These are phyloP conservation scores for Chunga burmeisteri DNA, from an alignment of 2,113 vertebrate species.

Conservation along the genomic window DNA sequence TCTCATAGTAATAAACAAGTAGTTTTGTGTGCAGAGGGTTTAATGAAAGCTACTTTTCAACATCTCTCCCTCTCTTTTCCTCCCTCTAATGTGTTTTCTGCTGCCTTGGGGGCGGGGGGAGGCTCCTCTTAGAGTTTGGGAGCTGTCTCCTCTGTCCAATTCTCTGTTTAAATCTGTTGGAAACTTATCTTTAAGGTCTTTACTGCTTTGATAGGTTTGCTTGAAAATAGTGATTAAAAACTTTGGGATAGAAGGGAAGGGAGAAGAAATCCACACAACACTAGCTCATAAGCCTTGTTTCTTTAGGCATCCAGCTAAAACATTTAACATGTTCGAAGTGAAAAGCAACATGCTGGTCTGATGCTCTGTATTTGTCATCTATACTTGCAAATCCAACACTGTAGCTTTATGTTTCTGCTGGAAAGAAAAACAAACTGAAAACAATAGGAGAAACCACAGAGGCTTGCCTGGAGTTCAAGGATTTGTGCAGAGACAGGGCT, in stretches of 20 bases:
- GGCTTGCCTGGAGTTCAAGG: not conserved
- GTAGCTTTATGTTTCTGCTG: not conserved
- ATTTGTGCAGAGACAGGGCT: not conserved
- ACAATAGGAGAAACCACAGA: constrained; percentile 35
- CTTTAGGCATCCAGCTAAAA: not conserved
- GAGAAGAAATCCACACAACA: not conserved
- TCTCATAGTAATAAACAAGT: not conserved
- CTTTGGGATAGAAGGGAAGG: not conserved
- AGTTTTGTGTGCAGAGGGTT: not conserved
- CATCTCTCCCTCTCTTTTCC: not conserved
- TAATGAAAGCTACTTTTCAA: not conserved
- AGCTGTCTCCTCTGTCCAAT: not conserved
- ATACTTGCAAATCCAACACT: not conserved
- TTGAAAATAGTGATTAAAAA: not conserved
- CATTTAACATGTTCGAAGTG: not conserved
- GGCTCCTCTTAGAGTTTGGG: not conserved
- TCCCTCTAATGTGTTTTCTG: not conserved
- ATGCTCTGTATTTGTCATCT: constrained; percentile 23
- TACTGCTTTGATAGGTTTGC: not conserved
- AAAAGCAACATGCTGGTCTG: not conserved
- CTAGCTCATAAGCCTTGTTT: not conserved
- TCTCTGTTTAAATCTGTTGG: not conserved
- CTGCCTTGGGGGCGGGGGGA: not conserved
- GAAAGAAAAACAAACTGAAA: constrained; percentile 51
- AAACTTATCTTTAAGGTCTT: not conserved